Conservation (phyloP, 2,888 invertebrate genomes). For the Spialia ferax region DNA sequence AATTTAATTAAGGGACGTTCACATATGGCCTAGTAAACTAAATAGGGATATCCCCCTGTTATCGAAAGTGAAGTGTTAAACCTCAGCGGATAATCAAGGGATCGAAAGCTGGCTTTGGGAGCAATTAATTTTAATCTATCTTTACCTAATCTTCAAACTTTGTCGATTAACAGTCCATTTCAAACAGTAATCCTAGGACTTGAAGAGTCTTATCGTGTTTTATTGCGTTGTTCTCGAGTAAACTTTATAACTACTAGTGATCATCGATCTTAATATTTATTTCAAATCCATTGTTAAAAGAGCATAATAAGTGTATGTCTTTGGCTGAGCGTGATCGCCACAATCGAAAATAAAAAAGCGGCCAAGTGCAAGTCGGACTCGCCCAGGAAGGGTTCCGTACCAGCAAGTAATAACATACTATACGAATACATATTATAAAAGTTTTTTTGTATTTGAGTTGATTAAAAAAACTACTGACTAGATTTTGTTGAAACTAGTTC, state of each 20-base stretch:
- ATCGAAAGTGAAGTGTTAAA: conserved; percentile 46
- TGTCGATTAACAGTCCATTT: conserved; percentile 74
- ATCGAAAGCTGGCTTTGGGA: conserved; percentile 52
- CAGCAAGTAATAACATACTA: too few species aligned
- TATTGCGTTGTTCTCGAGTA: not conserved
- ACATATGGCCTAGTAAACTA: conserved; percentile 13
- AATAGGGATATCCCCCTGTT: conserved; percentile 25
- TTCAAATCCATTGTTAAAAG: too few species aligned
- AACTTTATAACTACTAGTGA: not conserved
- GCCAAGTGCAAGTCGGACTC: too few species aligned
- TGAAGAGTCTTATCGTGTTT: conserved; percentile 1
- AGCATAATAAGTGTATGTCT: too few species aligned
- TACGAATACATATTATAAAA: too few species aligned
- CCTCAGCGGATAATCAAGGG: conserved; percentile 45
- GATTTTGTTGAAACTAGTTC: too few species aligned
- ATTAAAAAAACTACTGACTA: too few species aligned
- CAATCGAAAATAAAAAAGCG: too few species aligned
- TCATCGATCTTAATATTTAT: too few species aligned
- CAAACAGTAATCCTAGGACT: conserved; percentile 48
- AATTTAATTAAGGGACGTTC: conserved; percentile 23
- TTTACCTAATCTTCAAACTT: conserved; percentile 72
- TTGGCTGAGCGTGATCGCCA: too few species aligned
- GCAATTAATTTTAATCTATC: conserved; percentile 75
- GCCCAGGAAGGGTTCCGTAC: too few species aligned
- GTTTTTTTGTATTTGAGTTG: too few species aligned